Evolutionary conservation across 2,113 vertebrate genomes (phyloP), one percentile per base, ranked within the genome.

Genomic region (Turnix velox): DNA sequence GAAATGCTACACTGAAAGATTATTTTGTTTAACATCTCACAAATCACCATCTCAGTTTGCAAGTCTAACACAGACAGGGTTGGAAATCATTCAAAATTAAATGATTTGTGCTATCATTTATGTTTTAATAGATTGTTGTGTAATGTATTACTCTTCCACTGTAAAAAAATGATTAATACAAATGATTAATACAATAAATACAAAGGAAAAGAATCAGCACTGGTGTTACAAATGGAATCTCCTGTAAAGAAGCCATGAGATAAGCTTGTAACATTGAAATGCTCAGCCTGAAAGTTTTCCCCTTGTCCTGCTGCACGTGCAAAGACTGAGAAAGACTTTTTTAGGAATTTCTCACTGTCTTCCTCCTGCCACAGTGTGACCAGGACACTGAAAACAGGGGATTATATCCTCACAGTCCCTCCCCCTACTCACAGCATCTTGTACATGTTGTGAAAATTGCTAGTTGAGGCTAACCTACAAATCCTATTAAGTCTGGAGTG

Each of bases 401-500:
- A 66, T 86, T 49, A 40, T 49, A 40, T 85, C 9, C 30, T 67
- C 4, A 0, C 12, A 66, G 3, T 76, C 16, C 17, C 4, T 76
- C 16, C 17, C 52, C 77, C 10, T 7, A 39, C 6, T 17, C 4
- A 2, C 48, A 68, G 71, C 72, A 46, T 61, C 3, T 3, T 57
- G 42, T 55, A 28, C 4, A 14, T 40, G n/a, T 80, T 81, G 79
- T 84, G 76, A 43, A 66, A 76, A 83, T 57, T n/a, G 20, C 58
- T 90, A 25, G 12, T 49, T 22, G 7, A 81, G 63, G 59, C 84
- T 77, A 77, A 28, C n/a, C 62, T 73, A 69, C 74, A 95, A 95
- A 95, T 96, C 84, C 88, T 96, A 69, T 95, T 94, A 93, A 83
- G 75, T 72, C 74, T 51, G 88, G 92, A 92, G 86, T 88, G 88